Evolutionary conservation across 2,888 invertebrate genomes (phyloP), one percentile per base, ranked within the genome.

Genomic region (Saturnia pavonia): DNA sequence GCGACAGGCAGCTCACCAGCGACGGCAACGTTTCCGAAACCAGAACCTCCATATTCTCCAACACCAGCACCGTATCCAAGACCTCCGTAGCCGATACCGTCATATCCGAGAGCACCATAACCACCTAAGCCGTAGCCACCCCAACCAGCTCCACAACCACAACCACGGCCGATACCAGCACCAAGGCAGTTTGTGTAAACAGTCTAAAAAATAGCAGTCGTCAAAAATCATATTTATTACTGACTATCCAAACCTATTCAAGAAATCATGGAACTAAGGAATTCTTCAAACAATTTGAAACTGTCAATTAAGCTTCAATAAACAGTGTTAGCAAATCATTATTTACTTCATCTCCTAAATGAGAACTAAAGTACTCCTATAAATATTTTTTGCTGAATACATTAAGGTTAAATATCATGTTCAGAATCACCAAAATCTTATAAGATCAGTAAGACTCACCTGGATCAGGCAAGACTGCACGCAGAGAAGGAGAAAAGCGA

Each of bases 11-110:
- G 68, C 69, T 77, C 76, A 12, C 81, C 83, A 16, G 73, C 74
- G 40, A 82, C 82, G 7, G 74, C 78, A 22, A 83, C 75, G 71
- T 83, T 79, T 25, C 80, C 82, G 69, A 78, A 71, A n/a, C 82
- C 82, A 57, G 71, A 72, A 48, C 79, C 79, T 57, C 79, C 80
- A 72, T 78, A 81, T 0, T 76, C 77, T 22, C 74, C 72, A 25
- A 71, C 16, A 43, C 69, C 68, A 27, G 25, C 45, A 14, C 65
- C 67, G 57, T 67, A 69, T 4, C 68, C 65, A 43, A 70, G n/a
- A 22, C 70, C 73, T 11, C 34, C 68, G n/a, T 65, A 69, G 22
- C 69, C 69, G 48, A 69, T 6, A 8, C 69, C 40, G 6, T 22
- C 79, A 72, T 77, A 80, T 70, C 70, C 69, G 42, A 69, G 63